A percentile compares a stretch with the other conserved stretches of the same genome.
Evolutionary conservation across 2,797 vertebrate species (phyloP).

Genomic region (Eulemur rubriventer): DNA sequence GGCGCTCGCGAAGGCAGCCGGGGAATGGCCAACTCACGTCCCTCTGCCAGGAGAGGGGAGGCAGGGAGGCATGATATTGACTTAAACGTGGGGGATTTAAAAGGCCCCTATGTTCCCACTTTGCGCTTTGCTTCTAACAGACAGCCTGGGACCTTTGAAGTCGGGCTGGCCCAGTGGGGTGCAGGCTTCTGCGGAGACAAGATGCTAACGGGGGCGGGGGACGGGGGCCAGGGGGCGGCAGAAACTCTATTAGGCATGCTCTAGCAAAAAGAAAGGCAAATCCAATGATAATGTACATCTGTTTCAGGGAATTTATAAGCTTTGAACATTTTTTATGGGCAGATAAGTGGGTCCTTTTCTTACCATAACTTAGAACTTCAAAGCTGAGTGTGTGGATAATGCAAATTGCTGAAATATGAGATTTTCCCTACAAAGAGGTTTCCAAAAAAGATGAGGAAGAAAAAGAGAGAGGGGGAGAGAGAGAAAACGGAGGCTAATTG

Average conservation of each 20-base stretch:
- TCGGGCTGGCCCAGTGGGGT: constrained; percentile 95
- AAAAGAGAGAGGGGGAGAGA: constrained; percentile 64
- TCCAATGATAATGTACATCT: constrained; percentile 99
- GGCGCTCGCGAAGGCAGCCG: constrained; percentile 79
- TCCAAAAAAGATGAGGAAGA: constrained; percentile 88
- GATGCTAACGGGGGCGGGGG: constrained; percentile 93
- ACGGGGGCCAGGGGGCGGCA: constrained; percentile 91
- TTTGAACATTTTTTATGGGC: constrained; percentile 98
- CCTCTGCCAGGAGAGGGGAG: constrained; percentile 84
- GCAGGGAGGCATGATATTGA: constrained; percentile 90
- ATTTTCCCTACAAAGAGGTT: constrained; percentile 92
- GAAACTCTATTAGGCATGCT: constrained; percentile 95
- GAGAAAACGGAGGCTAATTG: constrained; percentile 95
- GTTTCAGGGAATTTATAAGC: constrained; percentile 98
- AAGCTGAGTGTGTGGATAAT: constrained; percentile 99
- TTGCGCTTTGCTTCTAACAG: constrained; percentile 96
- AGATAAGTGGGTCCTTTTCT: constrained; percentile 98
- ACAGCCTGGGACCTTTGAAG: constrained; percentile 97
- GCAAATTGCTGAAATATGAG: constrained; percentile 97
- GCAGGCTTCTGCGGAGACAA: constrained; percentile 80
- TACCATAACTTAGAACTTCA: constrained; percentile 99
- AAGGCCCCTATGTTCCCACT: constrained; percentile 93
- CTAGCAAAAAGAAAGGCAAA: constrained; percentile 93
- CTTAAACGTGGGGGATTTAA: constrained; percentile 94
- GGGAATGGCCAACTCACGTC: constrained; percentile 87